Percentiles rank a stretch among this genome's conserved stretches.
Conservation (phyloP, 2,113 vertebrate species). For the Neogobius melanostomus region DNA sequence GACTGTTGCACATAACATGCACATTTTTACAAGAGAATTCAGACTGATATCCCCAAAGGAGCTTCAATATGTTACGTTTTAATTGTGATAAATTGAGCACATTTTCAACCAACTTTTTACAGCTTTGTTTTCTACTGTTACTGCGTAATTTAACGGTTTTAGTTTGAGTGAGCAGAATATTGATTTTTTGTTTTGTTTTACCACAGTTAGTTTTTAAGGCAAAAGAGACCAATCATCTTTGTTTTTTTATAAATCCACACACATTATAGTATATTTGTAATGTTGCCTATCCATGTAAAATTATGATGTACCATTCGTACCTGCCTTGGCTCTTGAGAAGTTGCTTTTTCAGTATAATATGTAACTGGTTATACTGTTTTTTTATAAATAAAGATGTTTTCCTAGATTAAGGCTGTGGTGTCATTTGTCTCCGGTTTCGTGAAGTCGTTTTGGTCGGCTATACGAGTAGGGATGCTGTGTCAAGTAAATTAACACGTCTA, state of each 20-base stretch:
- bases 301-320: slow-evolving; percentile 69
- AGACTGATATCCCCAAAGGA: slow-evolving; percentile 44
- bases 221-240: slow-evolving; percentile 65
- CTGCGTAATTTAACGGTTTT: slow-evolving; percentile 52
- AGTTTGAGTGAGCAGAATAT: slow-evolving; percentile 70
- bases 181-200: slow-evolving; percentile 69
- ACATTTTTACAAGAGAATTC: slow-evolving; percentile 9
- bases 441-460: not conserved
- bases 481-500: slow-evolving; percentile 47
- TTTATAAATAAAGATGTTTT: slow-evolving; percentile 80
- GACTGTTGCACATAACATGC: slow-evolving; percentile 1
- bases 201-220: slow-evolving; percentile 59
- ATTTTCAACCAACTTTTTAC: slow-evolving; percentile 45
- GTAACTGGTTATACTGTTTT: slow-evolving; percentile 78
- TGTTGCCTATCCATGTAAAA: slow-evolving; percentile 71
- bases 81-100: slow-evolving; percentile 57
- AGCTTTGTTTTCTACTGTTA: slow-evolving; percentile 29
- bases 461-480: slow-evolving; percentile 13
- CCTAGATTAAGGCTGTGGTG: slow-evolving; percentile 60
- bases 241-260: slow-evolving; percentile 48
- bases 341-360: slow-evolving; percentile 77
- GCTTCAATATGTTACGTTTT: slow-evolving; percentile 29
- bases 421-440: slow-evolving; percentile 11
- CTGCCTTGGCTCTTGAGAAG: slow-evolving; percentile 78
- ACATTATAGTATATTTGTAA: slow-evolving; percentile 64